Base-by-base conservation (phyloP, 1,140 invertebrate genomes). In the Adelges cooleyi region DNA sequence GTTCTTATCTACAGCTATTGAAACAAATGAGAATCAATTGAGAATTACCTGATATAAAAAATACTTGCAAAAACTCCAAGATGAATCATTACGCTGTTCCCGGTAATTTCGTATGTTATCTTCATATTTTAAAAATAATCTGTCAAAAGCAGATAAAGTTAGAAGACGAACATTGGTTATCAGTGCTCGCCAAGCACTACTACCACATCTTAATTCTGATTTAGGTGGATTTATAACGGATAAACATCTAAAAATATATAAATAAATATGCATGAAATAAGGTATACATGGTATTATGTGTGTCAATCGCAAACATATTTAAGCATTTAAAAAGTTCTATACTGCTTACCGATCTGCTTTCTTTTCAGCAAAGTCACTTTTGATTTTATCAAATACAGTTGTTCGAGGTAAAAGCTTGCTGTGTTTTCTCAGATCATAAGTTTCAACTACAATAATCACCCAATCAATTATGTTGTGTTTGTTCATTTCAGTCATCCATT, bases 41-140 rank as follows among this genome's bases (percentile, higher is more conserved):
- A 48, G 46, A 68, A 72, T 72, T 80, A 89, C 89, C 80, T 92
- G 89, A 68, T 95, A 77, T 69, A 92, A 81, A 79, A 96, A 96
- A 78, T 97, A 98, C 73, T 88, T 83, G 74, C 86, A 90, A 78
- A 96, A 98, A 77, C 88, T 90, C 94, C 94, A 98, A 25, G 85
- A 86, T 22, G 82, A 78, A 73, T 95, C 86, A 78, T 92, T 96
- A 67, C 95, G 79, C 70, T 84, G 86, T 75, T 97, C 94, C 56
- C 94, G 80, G 71, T 93, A 86, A 51, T 86, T 85, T 70, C 94
- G 80, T 79, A 97, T 91, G 68, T 88, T 80, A 71, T 96, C 92
- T 78, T 96, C 92, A 78, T 95, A 93, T 70, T 84, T 86, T 56
- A 85, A 81, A 40, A 94, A 78, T 6, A 86, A 85, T 74, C 86